These are phyloP conservation scores for Rhabdomys dilectus DNA, from an alignment of 2,113 vertebrate species.

Conservation along the genomic window DNA sequence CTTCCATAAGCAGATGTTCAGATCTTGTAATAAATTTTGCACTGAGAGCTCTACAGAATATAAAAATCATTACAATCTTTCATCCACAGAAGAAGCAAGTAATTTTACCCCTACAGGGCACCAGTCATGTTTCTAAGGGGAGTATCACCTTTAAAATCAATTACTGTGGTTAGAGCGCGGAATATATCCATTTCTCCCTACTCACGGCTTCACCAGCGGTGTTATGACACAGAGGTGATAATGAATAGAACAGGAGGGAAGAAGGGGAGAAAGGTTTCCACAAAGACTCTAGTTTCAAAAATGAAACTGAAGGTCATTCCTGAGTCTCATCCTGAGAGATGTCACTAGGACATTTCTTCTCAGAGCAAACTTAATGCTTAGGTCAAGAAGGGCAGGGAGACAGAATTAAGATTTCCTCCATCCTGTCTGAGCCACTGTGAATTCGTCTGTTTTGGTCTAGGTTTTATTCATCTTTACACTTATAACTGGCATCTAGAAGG, in stretches of 20 bases:
- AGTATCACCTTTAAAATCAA: constrained; percentile 76
- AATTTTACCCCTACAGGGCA: constrained; percentile 63
- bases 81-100: constrained; percentile 71
- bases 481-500: not conserved
- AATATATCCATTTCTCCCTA: not conserved
- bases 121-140: constrained; percentile 63
- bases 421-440: not conserved
- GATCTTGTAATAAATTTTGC: not conserved
- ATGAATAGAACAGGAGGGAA: constrained; percentile 64
- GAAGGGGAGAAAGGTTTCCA: constrained; percentile 60
- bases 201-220: constrained; percentile 62
- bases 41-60: not conserved
- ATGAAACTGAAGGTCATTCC: constrained; percentile 64
- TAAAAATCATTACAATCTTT: constrained; percentile 74
- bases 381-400: not conserved
- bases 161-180: constrained; percentile 68
- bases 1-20: constrained; percentile 28
- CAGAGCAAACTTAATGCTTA: constrained; percentile 20
- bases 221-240: constrained; percentile 69
- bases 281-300: constrained; percentile 72
- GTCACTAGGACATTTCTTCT: constrained; percentile 55
- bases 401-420: not conserved
- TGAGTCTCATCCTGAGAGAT: constrained; percentile 48
- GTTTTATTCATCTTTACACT: constrained; percentile 14
- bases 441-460: not conserved